Evolutionary conservation across 2,113 vertebrate species (phyloP), one percentile per base, ranked within the genome.

Genomic region (Pseudorectes ferrugineus): DNA sequence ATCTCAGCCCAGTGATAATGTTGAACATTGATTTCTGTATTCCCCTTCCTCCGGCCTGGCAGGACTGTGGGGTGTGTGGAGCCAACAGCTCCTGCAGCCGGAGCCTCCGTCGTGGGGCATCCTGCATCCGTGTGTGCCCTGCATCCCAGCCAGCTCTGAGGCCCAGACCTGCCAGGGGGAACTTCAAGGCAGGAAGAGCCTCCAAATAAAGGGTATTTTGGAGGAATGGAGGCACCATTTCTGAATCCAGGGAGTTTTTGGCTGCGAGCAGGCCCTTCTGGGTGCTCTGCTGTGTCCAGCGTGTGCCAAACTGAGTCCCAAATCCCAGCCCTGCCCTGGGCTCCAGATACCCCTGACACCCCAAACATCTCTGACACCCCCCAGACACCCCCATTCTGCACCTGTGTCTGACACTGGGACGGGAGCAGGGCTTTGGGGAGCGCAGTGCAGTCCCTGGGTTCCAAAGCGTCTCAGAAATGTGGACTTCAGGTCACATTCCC

Each of bases 291-390:
- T 14, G 29, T 2, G 3, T 28, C 1, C 2, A 2, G 33, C 1
- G 0, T 5, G 54, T 3, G 9, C 46, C 54, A 57, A 36, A 46
- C 31, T 4, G 36, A 3, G 0, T 75, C 67, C 31, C 0, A 0
- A 46, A 68, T 31, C 54, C 22, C 72, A 33, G 22, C 54, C 28
- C 58, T 75, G 24, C 0, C 18, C 26, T 61, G 57, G 48, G 8
- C 7, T 54, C 31, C 3, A 5, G 17, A 20, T 31, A 42, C 5
- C 18, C 46, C 48, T 3, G 14, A 26, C 21, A 61, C 7, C n/a
- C 38, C n/a, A 21, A 38, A 66, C 23, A 67, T 4, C 33, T 22
- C 29, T 1, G 3, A 23, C 15, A 33, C 4, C 2, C 12, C 21
- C 25, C 29, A 1, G 3, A 23, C 15, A 33, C 4, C 2, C 12